Evolutionary conservation across 1,140 invertebrate genomes (phyloP), one percentile per base, ranked within the genome.

Genomic region (Diorhabda sublineata): DNA sequence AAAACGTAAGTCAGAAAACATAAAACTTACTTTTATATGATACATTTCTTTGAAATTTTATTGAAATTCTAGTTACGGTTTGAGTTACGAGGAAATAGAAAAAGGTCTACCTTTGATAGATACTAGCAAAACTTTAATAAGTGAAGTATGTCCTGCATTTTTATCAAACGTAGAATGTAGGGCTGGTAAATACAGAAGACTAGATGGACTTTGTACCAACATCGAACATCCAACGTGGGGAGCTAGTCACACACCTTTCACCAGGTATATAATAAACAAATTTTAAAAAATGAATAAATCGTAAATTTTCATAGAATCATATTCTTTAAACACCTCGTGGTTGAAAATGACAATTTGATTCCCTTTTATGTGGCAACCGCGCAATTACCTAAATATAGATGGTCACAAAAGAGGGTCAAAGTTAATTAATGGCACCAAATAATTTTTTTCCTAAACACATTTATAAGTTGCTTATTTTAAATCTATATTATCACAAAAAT

Each of bases 181-280:
- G 41, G 86, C 93, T 3, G 93, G 93, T n/a, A 96, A 96, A 76
- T 98, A 96, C 81, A 85, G 96, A 3, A 85, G 94, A 4, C 88
- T 91, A 65, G 94, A 97, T 81, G 96, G 96, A 0, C 88, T 96
- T 5, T 98, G 96, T 82, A 98, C 95, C 69, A 98, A 98, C 79
- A 82, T 97, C 56, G 85, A 92, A 58, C 89, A 97, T 83, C 95
- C 95, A 0, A 91, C 91, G 1, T 97, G 95, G 94, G 96, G 96
- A 0, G 88, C 92, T n/a, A 87, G 90, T 0, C 89, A 91, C 75
- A 88, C 92, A 7, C 91, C 94, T 2, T 95, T 94, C 81, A 88
- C 90, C 70, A 89, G 92, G 90, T 91, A 83, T 42, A 58, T 26
- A 2, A 26, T 26, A 26, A 26, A 26, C 26, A 26, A 26, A 26